Conservation (phyloP, 2,797 vertebrate species). For the Tangara arthus region DNA sequence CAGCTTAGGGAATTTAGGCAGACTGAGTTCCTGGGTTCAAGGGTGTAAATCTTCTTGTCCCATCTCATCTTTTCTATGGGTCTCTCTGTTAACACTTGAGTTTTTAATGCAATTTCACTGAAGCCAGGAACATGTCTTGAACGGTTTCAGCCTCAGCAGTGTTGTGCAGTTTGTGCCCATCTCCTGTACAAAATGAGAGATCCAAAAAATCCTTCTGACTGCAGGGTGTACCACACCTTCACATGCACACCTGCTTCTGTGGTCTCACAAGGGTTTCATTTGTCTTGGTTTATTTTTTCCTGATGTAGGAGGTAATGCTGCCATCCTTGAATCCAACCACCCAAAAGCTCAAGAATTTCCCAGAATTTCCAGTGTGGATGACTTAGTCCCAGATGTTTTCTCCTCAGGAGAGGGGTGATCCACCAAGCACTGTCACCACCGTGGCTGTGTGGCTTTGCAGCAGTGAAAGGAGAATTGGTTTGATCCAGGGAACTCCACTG, state of each 20-base stretch:
- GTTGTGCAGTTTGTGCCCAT: background rate
- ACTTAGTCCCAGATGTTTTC: background rate
- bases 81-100: background rate
- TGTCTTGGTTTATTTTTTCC: background rate
- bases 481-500: background rate
- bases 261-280: background rate
- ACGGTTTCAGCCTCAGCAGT: background rate
- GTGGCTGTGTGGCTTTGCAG: background rate
- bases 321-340: background rate
- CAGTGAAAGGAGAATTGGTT: background rate
- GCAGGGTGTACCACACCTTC: background rate
- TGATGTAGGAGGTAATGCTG: background rate
- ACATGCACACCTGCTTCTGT: background rate
- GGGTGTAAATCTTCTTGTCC: background rate
- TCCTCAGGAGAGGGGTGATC: background rate
- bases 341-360: background rate
- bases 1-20: background rate
- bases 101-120: background rate
- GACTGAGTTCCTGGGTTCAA: background rate
- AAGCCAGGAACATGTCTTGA: background rate
- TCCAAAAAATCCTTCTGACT: background rate
- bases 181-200: background rate
- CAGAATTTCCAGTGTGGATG: background rate
- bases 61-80: background rate
- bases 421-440: fast-evolving